Evolutionary conservation across 2,797 vertebrate genomes (phyloP), one percentile per base, ranked within the genome.

Genomic region (Phataginus tricuspis): DNA sequence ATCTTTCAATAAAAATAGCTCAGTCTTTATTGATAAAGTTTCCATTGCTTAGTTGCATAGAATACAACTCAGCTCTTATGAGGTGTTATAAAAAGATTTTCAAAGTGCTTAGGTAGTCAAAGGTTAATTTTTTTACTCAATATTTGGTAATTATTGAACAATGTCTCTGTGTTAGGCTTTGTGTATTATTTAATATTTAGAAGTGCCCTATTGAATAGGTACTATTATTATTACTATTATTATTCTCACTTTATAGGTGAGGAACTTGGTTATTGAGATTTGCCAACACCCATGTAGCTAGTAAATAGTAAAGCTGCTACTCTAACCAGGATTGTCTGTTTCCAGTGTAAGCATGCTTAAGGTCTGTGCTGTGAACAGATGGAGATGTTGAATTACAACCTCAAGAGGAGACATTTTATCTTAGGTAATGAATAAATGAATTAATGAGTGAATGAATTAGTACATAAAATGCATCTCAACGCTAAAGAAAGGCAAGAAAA

Each of bases 381-480:
- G n/a, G 11, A 57, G 19, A 42, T 59, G 37, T 61, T 88, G 66
- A 87, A 87, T 92, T 92, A 49, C 0, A 61, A 13, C 19, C 39
- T 68, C 14, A 42, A 57, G 45, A 91, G 34, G 49, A 85, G 55
- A 64, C 2, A 61, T 31, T 88, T 88, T 83, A 64, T 84, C 79
- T 87, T 84, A 89, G 77, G 34, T 77, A 96, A 93, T 83, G 61
- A 96, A 34, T 63, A 51, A 42, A 72, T 84, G 25, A 66, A 29
- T 64, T 18, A 74, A 3, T 68, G 51, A 94, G 11, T 57, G 63
- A 63, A 1, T 63, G 18, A 91, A 86, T 82, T 59, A n/a, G 18
- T 34, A 42, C 5, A 64, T 94, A 82, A 96, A 95, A 51, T 90
- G 7, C 68, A 61, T 91, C 57, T 80, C 29, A 53, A 72, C 34